Evolutionary conservation across 2,797 vertebrate species (phyloP), one percentile per base, ranked within the genome.

Genomic region (Acanthornis magna): DNA sequence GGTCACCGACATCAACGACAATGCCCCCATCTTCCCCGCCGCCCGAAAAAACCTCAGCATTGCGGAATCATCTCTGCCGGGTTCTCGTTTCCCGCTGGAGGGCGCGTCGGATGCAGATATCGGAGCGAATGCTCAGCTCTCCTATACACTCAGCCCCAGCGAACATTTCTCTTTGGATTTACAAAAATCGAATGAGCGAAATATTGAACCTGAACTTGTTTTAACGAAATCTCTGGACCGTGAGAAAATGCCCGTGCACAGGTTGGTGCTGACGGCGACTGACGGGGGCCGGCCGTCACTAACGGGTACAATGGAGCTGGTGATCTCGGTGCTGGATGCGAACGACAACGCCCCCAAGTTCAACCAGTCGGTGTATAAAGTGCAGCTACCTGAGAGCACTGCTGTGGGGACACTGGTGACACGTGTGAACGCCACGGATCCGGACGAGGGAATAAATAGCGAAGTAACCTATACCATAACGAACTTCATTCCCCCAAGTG

Each of bases 1-100:
- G 95, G 98, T 99, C n/a, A 67, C 76, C 42, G 76, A 79, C 43
- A 67, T 79, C 43, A 79, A 79, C 43, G 76, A 79, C 63, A 79
- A 79, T 10, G 63, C 77, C 16, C 78, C 77, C 15, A 6, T 42
- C 45, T 81, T 80, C 42, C 36, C 51, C 51, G 16, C 51, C 27
- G 51, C 51, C 6, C 29, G 30, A 1, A 54, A 21, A 54, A 54
- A 54, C 19, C 23, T 58, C 12, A 80, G 4, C 0, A 0, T 11
- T 32, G 0, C 19, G 7, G 21, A 47, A 45, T 17, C 5, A 19
- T n/a, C 19, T 1, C 50, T 13, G 29, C 16, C 13, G 4, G 61
- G 75, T 2, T 80, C 63, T 10, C 78, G 63, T 5, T 80, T 81
- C 25, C 78, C 65, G 0, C 55, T 81, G 66, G 78, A 80, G 65